A percentile compares a stretch with the other conserved stretches of the same genome.
Conservation (phyloP, 2,888 invertebrate genomes). For the Andricus curvator region DNA sequence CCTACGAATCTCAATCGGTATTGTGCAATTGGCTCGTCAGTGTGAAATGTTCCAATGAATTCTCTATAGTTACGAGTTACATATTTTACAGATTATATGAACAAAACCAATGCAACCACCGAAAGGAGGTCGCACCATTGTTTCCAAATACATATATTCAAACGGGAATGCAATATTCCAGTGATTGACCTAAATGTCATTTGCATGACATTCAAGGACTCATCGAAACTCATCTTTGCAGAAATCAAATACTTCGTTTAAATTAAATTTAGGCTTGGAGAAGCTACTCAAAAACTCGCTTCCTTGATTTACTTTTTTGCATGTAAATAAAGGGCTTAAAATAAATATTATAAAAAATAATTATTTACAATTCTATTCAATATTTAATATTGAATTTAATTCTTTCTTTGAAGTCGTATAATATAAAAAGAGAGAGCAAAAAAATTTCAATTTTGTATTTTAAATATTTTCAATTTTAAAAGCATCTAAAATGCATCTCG, state of each 20-base stretch:
- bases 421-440: too few relatives aligned
- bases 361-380: too few relatives aligned
- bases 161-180: conserved; percentile 24
- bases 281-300: neutral
- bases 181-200: neutral
- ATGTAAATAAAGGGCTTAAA: too few relatives aligned
- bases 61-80: conserved; percentile 42
- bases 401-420: too few relatives aligned
- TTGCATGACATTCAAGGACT: neutral
- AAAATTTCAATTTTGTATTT: too few relatives aligned
- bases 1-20: conserved; percentile 62
- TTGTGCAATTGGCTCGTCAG: conserved; percentile 76
- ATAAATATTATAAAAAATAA: too few relatives aligned
- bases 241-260: neutral
- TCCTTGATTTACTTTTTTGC: neutral
- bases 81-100: conserved; percentile 16
- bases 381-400: too few relatives aligned
- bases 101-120: conserved; percentile 42
- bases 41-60: conserved; percentile 52
- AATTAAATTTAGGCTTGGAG: neutral
- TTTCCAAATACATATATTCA: conserved; percentile 13
- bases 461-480: too few relatives aligned
- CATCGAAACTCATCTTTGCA: neutral
- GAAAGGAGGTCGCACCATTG: conserved; percentile 46
- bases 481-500: too few relatives aligned